phyloP scores from a whole-genome alignment of 2,113 vertebrate genomes.

The Eubucco bourcierii region DNA sequence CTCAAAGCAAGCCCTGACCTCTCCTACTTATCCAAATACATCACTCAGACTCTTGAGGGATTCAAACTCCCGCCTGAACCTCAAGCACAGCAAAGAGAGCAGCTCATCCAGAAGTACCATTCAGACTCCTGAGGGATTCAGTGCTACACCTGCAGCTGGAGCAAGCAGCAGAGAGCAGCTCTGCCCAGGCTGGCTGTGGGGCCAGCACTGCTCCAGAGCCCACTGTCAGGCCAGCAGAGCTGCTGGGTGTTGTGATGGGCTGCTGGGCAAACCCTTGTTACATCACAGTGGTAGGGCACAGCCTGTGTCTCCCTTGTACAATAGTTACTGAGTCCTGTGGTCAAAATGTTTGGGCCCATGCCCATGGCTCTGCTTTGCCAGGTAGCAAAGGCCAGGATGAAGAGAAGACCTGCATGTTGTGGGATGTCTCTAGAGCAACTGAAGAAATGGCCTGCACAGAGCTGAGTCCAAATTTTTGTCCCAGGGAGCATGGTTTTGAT shows the following conservation, averaged over 20 bases:
- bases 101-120: no score
- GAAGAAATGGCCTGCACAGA: neutral
- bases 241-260: neutral
- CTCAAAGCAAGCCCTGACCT: neutral
- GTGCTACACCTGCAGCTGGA: neutral
- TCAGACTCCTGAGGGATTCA: no score
- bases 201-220: neutral
- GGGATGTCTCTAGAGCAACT: neutral
- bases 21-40: neutral
- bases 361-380: neutral
- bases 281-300: neutral
- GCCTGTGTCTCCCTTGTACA: accelerated
- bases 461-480: neutral
- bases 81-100: no score
- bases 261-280: neutral
- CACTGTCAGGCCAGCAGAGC: neutral
- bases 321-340: neutral
- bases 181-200: neutral
- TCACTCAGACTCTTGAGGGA: neutral
- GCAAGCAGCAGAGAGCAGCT: neutral
- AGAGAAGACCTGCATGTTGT: neutral
- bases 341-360: neutral
- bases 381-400: neutral
- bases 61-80: neutral
- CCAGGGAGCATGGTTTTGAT: neutral